Percentiles rank a stretch among this genome's conserved stretches.
These are phyloP conservation scores for Galemys pyrenaicus DNA, from an alignment of 2,113 vertebrate species.

Conservation along the genomic window DNA sequence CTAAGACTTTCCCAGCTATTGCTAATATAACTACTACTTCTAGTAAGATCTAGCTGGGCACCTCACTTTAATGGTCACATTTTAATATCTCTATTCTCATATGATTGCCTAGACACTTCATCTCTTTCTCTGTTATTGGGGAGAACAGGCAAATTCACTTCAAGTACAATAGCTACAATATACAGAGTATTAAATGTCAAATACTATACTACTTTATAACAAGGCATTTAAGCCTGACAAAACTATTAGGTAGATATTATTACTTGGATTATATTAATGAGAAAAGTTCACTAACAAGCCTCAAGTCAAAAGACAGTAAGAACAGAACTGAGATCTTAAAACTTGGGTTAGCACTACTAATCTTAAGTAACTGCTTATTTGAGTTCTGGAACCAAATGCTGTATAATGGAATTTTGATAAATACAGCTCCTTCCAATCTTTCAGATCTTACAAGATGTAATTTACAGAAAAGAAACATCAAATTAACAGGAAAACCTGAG, in stretches of 20 bases:
- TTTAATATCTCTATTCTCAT: neutral
- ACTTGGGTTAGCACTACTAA: neutral
- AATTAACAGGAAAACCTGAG: neutral
- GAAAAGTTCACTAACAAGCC: neutral
- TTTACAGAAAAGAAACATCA: neutral
- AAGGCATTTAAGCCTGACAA: neutral
- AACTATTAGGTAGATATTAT: neutral
- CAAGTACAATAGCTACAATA: conserved; percentile 16
- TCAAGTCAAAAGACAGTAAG: neutral
- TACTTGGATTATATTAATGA: neutral
- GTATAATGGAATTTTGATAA: neutral
- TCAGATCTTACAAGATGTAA: neutral
- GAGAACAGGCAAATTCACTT: neutral
- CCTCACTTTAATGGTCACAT: neutral
- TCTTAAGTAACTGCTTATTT: neutral
- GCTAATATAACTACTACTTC: neutral
- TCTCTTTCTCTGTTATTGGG: neutral
- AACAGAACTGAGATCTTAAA: neutral
- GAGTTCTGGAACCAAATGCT: neutral
- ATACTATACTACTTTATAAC: conserved; percentile 3
- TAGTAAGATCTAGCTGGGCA: neutral
- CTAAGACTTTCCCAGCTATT: neutral
- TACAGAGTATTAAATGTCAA: conserved; percentile 3
- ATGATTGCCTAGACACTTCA: neutral
- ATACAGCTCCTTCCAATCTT: neutral